A percentile compares a stretch with the other conserved stretches of the same genome.
Conservation (phyloP, 1,140 invertebrate species). For the Probaryconus sp. region DNA sequence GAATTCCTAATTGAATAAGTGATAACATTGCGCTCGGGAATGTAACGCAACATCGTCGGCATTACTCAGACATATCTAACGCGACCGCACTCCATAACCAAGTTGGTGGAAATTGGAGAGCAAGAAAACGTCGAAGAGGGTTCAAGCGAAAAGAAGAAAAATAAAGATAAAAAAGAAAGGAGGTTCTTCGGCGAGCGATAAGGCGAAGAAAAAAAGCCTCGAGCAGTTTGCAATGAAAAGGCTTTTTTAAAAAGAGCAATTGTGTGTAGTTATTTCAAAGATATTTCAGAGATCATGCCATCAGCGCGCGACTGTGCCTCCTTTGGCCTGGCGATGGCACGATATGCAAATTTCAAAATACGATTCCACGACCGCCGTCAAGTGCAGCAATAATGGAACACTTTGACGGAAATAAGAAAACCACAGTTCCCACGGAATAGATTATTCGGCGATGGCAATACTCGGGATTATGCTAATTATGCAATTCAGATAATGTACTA, state of each 20-base stretch:
- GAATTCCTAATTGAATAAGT: conserved; percentile 47
- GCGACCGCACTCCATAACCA: background rate
- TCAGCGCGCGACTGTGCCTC: conserved; percentile 33
- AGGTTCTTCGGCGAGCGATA: conserved; percentile 7
- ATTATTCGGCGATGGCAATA: conserved; percentile 18
- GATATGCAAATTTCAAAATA: conserved; percentile 49
- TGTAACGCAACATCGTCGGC: conserved; percentile 12
- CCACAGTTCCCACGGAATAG: background rate
- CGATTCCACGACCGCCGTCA: background rate
- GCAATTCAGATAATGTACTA: no score
- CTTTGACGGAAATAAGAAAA: conserved; percentile 15
- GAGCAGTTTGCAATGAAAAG: conserved; percentile 35
- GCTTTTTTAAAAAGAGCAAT: conserved; percentile 48
- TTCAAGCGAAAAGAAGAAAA: background rate
- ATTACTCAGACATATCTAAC: conserved; percentile 12
- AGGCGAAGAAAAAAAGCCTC: conserved; percentile 27
- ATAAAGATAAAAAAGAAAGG: conserved; percentile 11
- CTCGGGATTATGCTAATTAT: conserved; percentile 16
- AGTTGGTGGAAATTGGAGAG: conserved; percentile 14
- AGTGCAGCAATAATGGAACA: conserved; percentile 6
- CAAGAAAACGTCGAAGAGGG: conserved; percentile 15
- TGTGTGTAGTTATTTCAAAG: conserved; percentile 35
- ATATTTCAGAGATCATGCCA: conserved; percentile 44
- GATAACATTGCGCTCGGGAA: conserved; percentile 26
- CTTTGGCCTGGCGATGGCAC: conserved; percentile 38